Percentiles rank a stretch among this genome's conserved stretches.
These are phyloP conservation scores for Chymomyza amoena DNA, from an alignment of 2,888 invertebrate genomes.

Conservation along the genomic window DNA sequence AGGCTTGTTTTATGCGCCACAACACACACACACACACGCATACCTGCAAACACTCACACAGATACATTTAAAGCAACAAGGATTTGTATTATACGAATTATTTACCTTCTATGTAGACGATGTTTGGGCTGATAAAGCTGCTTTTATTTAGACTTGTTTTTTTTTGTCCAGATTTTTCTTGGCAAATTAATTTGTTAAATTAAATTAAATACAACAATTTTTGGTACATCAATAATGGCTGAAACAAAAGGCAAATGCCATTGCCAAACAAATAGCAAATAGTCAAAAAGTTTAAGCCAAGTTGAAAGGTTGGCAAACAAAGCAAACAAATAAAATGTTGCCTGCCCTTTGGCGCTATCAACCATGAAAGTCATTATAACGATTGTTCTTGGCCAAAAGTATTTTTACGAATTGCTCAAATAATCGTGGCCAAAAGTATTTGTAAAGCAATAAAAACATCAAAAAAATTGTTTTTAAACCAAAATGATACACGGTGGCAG, in stretches of 20 bases:
- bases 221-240: slow-evolving; percentile 30
- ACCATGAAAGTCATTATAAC: slow-evolving; percentile 51
- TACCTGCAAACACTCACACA: not conserved
- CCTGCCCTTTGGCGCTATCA: slow-evolving; percentile 45
- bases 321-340: slow-evolving; percentile 11
- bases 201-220: slow-evolving; percentile 19
- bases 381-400: slow-evolving; percentile 46
- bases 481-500: slow-evolving; percentile 2
- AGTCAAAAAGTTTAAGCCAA: slow-evolving; percentile 7
- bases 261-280: not conserved
- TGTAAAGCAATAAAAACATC: slow-evolving; percentile 73
- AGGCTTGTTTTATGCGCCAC: slow-evolving; percentile 24
- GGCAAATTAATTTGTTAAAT: slow-evolving; percentile 63
- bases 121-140: not conserved
- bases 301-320: not conserved
- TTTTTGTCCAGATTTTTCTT: not conserved
- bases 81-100: not conserved
- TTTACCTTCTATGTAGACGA: not conserved
- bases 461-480: slow-evolving; percentile 39
- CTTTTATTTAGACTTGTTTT: not conserved
- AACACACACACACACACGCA: not conserved
- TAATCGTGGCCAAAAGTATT: slow-evolving; percentile 66
- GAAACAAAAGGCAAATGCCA: slow-evolving; percentile 31
- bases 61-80: not conserved
- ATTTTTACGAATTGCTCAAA: slow-evolving; percentile 54